Evolutionary conservation across 2,888 invertebrate species (phyloP), one percentile per base, ranked within the genome.

Genomic region (Dysmachus trigonus): DNA sequence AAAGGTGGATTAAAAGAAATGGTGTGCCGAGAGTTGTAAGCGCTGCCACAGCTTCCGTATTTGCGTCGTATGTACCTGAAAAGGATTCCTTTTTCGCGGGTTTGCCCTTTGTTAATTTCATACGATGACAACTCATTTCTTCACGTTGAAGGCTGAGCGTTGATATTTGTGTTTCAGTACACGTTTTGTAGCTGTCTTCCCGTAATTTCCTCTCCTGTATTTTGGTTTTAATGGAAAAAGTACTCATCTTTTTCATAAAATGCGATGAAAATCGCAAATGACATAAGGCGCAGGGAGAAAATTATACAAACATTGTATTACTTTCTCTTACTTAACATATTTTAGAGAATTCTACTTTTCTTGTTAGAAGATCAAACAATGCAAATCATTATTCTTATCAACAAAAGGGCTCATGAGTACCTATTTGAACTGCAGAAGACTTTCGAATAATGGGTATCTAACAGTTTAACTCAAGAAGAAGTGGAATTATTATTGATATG

Each of bases 1-100:
- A 73, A 73, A 73, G 62, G 73, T 35, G 73, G 73, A 73, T 73
- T 73, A 73, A 31, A 35, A 73, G 73, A 35, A 73, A 73, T 73
- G 35, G 18, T 33, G 18, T 18, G 73, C n/a, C 30, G 73, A 73
- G 33, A 73, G n/a, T 73, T 73, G 18, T 62, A 62, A 8, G 62
- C 62, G 62, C 62, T 3, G 10, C 62, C 62, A 22, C 62, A 62
- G 10, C 10, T 62, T 22, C 62, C 62, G 62, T 22, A 62, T 62
- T 62, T 62, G 62, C 62, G 62, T 62, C 62, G 62, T 27, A 62
- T 27, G 27, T 27, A 62, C 62, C 62, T 62, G 62, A 62, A 62
- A 62, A 62, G 62, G 62, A 62, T 62, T 62, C 62, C 62, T 62
- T 62, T 62, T 62, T 62, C 62, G 62, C 62, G 62, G 10, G 62